Conservation (phyloP, 2,797 vertebrate species). For the Tenualosa thibaudeaui region DNA sequence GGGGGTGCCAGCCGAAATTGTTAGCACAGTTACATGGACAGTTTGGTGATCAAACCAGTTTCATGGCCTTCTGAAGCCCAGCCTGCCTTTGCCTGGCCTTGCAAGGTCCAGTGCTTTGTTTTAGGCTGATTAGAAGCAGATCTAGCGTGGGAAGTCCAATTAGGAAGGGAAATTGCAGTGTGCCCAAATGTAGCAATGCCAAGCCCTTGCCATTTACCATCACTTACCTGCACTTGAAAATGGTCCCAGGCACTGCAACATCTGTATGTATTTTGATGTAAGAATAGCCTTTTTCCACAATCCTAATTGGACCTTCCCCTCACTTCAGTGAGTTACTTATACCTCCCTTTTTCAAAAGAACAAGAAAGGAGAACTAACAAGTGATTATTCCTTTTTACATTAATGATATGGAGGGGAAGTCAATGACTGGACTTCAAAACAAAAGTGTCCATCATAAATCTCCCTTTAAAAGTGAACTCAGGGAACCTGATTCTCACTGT, state of each 20-base stretch:
- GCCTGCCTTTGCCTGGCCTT: neutral
- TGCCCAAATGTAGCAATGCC: slow-evolving; percentile 73
- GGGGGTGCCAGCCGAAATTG: slow-evolving; percentile 6
- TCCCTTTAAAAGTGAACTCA: neutral
- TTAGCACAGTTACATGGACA: slow-evolving; percentile 12
- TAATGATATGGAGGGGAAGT: neutral
- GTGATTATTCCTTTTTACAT: slow-evolving; percentile 13
- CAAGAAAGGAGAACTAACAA: slow-evolving; percentile 12
- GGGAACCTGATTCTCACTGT: neutral
- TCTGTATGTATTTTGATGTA: slow-evolving; percentile 81
- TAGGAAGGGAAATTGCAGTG: slow-evolving; percentile 86
- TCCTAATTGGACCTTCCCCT: slow-evolving; percentile 64
- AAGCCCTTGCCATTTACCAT: slow-evolving; percentile 83
- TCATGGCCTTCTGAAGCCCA: slow-evolving; percentile 1
- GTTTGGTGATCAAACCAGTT: slow-evolving; percentile 9
- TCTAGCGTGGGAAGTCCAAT: slow-evolving; percentile 91
- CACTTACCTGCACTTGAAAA: slow-evolving; percentile 85
- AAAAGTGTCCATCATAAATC: neutral
- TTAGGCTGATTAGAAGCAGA: slow-evolving; percentile 89
- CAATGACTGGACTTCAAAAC: slow-evolving; percentile 5
- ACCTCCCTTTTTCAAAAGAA: neutral
- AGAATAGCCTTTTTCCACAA: slow-evolving; percentile 66
- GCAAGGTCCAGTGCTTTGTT: slow-evolving; percentile 51
- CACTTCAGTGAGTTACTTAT: slow-evolving; percentile 47
- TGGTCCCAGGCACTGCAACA: slow-evolving; percentile 78